Evolutionary conservation across 2,113 vertebrate genomes (phyloP).

Genomic region (human): GRCh38 chr4:41516501-41517000

Average conservation of each 20-base stretch:
- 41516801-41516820: background rate
- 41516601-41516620: background rate
- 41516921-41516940: background rate
- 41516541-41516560: background rate
- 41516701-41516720: background rate
- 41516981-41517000: background rate
- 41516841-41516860: background rate
- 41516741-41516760: background rate
- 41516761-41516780: background rate
- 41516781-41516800: background rate
- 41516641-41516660: background rate
- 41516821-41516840: background rate
- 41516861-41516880: background rate
- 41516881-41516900: background rate
- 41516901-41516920: background rate
- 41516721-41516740: background rate
- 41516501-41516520: background rate
- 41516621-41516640: background rate
- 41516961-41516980: background rate
- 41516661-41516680: background rate
- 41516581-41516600: background rate
- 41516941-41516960: background rate
- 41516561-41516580: background rate
- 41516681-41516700: background rate
- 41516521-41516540: background rate